These are phyloP conservation scores for Toxotes chatareus DNA, from an alignment of 2,113 vertebrate genomes.

Conservation along the genomic window DNA sequence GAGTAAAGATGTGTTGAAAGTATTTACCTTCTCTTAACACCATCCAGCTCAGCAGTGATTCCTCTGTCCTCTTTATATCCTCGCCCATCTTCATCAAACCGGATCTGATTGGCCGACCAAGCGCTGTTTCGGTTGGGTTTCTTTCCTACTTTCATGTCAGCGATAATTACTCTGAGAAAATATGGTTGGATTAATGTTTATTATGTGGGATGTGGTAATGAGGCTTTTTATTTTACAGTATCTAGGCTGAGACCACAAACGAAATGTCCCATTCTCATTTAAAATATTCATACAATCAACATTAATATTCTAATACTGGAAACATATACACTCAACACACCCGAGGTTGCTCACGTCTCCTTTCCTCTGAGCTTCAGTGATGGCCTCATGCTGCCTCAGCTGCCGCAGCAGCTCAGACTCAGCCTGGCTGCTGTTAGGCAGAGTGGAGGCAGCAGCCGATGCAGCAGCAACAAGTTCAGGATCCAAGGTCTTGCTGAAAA, in stretches of 20 bases:
- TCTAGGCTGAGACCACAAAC: neutral
- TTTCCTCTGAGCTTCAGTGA: slow-evolving; percentile 82
- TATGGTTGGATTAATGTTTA: neutral
- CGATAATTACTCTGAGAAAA: slow-evolving; percentile 86
- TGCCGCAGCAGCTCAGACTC: slow-evolving; percentile 90
- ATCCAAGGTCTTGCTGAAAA: slow-evolving; percentile 75
- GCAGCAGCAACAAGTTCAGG: slow-evolving; percentile 88
- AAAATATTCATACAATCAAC: neutral
- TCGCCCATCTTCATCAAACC: slow-evolving; percentile 86
- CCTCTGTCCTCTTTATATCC: slow-evolving; percentile 61
- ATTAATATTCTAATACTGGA: neutral
- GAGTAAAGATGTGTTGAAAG: neutral
- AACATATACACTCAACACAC: slow-evolving; percentile 72
- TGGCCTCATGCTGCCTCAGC: slow-evolving; percentile 86
- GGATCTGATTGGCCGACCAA: slow-evolving; percentile 77
- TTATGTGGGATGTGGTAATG: neutral
- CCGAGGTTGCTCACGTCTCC: slow-evolving; percentile 77
- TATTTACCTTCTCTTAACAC: slow-evolving; percentile 78
- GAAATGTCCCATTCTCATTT: neutral
- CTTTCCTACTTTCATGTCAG: slow-evolving; percentile 89
- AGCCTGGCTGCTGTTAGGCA: slow-evolving; percentile 83
- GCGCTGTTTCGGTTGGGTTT: slow-evolving; percentile 34
- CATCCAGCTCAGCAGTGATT: slow-evolving; percentile 44
- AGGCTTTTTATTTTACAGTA: neutral
- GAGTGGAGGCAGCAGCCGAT: slow-evolving; percentile 88